These are phyloP conservation scores for Myxocyprinus asiaticus DNA, from an alignment of 2,113 vertebrate genomes.

Conservation along the genomic window DNA sequence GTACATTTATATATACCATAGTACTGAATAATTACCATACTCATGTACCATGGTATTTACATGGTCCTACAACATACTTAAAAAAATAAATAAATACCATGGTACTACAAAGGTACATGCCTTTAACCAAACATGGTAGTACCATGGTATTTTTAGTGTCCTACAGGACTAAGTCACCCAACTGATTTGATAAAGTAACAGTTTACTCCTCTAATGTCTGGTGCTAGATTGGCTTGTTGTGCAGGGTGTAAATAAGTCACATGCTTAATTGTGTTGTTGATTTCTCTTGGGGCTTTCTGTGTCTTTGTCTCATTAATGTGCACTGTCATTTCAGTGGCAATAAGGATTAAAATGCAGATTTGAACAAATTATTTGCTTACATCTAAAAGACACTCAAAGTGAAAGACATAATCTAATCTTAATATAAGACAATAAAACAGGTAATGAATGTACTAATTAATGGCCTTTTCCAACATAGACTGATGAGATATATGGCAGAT, in stretches of 20 bases:
- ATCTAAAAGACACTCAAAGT: neutral
- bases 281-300: constrained; percentile 14
- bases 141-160: neutral
- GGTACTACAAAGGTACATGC: too few relatives aligned
- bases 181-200: too few relatives aligned
- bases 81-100: too few relatives aligned
- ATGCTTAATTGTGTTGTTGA: constrained; percentile 21
- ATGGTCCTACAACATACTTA: too few relatives aligned
- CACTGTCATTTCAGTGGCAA: neutral
- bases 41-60: too few relatives aligned
- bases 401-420: neutral
- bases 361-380: constrained; percentile 6
- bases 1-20: too few relatives aligned
- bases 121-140: neutral
- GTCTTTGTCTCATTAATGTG: constrained; percentile 28
- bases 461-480: too few relatives aligned
- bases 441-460: neutral
- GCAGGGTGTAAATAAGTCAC: neutral
- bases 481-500: too few relatives aligned
- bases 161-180: too few relatives aligned
- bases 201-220: neutral
- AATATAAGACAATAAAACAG: neutral
- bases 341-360: constrained; percentile 14
- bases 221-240: neutral
- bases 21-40: too few relatives aligned